Evolutionary conservation across 2,888 invertebrate species (phyloP).

Genomic region (Abrostola tripartita): DNA sequence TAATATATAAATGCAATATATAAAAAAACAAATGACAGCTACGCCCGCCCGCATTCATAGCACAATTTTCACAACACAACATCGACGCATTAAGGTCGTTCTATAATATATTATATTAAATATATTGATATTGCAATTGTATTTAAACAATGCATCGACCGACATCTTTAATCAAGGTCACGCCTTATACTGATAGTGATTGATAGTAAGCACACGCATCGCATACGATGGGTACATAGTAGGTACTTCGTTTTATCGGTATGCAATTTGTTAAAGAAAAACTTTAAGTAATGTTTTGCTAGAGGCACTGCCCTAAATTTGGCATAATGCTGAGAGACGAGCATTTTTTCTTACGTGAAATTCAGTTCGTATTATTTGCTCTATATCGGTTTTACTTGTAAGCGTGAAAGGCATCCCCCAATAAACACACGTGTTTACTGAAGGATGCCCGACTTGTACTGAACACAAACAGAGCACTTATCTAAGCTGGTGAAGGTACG

Average conservation of each 20-base stretch:
- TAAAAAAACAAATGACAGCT: too few species aligned
- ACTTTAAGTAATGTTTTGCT: neutral
- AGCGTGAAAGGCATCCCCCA: too few species aligned
- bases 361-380: too few species aligned
- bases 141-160: conserved; percentile 63
- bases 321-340: neutral
- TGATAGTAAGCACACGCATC: conserved; percentile 53
- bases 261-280: conserved; percentile 43
- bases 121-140: conserved; percentile 60
- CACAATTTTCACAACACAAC: neutral
- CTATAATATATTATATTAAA: conserved; percentile 15
- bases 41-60: too few species aligned
- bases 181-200: conserved; percentile 66
- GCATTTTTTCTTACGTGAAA: too few species aligned
- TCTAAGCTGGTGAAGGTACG: too few species aligned
- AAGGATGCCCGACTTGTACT: too few species aligned
- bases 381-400: too few species aligned
- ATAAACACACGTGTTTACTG: too few species aligned
- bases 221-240: conserved; percentile 59
- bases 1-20: too few species aligned
- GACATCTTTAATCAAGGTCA: conserved; percentile 66
- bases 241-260: conserved; percentile 13
- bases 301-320: neutral
- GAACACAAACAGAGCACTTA: too few species aligned
- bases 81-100: neutral